phyloP scores from a whole-genome alignment of 2,113 vertebrate genomes.

The Serilophus lunatus region DNA sequence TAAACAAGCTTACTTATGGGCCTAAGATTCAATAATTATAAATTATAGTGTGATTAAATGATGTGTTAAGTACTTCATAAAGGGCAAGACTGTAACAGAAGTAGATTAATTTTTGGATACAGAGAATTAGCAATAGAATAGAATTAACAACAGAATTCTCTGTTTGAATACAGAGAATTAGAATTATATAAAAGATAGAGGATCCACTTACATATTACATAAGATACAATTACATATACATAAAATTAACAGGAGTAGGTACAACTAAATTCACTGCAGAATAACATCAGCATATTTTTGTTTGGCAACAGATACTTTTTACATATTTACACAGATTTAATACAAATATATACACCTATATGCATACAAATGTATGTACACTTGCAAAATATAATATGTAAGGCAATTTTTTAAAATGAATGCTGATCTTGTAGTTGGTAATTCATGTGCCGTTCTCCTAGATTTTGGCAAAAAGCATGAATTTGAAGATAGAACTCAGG shows the following conservation, averaged over 20 bases:
- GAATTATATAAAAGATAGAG: not conserved
- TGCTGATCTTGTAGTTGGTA: not conserved
- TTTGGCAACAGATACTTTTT: not conserved
- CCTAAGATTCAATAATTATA: not conserved
- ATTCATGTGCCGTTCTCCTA: not conserved
- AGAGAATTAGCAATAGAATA: not conserved
- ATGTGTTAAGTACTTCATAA: not conserved
- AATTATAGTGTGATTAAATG: not conserved
- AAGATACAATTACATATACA: not conserved
- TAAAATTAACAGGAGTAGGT: not conserved
- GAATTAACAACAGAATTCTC: too few relatives aligned
- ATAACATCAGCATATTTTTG: not conserved
- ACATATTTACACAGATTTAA: not conserved
- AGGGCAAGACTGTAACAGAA: not conserved
- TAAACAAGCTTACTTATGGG: not conserved
- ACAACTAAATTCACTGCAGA: not conserved
- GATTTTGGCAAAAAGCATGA: not conserved
- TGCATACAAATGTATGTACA: not conserved
- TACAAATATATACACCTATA: not conserved
- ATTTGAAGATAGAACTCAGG: not conserved
- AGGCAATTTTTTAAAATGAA: not conserved
- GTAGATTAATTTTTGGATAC: not conserved
- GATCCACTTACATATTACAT: not conserved
- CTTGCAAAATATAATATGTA: not conserved
- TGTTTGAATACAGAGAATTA: not conserved